phyloP scores from a whole-genome alignment of 2,888 invertebrate species.

The Pachymerium ferrugineum region DNA sequence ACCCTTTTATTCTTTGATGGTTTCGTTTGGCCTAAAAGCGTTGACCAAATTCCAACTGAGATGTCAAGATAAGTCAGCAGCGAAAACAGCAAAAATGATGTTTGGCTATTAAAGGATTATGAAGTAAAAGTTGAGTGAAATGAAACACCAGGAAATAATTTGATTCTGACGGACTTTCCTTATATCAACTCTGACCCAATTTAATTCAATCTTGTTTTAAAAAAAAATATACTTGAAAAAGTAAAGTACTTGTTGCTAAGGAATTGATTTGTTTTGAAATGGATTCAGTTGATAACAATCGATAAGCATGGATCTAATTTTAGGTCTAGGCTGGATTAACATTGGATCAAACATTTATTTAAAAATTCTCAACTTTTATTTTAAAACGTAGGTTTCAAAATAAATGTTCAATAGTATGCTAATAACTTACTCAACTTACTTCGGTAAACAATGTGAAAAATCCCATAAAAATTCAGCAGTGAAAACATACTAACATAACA shows the following conservation, averaged over 20 bases:
- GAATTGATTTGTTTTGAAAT: neutral
- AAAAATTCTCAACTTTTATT: too few species aligned
- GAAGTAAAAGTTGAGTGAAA: neutral
- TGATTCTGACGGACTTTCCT: neutral
- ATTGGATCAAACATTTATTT: too few species aligned
- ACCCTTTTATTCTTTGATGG: neutral
- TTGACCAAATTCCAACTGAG: too few species aligned
- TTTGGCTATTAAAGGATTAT: neutral
- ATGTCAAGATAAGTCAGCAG: too few species aligned
- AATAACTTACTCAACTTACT: constrained; percentile 20
- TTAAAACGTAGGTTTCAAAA: too few species aligned
- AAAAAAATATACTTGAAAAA: neutral
- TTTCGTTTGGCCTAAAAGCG: too few species aligned
- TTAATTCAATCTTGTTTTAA: neutral
- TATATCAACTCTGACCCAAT: constrained; percentile 18
- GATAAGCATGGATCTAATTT: neutral
- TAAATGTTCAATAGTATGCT: too few species aligned
- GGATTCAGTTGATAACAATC: neutral
- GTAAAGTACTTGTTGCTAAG: constrained; percentile 1
- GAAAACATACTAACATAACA: constrained; percentile 16
- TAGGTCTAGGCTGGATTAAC: neutral
- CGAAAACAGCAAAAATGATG: too few species aligned
- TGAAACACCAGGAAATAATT: constrained; percentile 21
- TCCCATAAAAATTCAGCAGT: neutral
- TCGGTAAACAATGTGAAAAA: constrained; percentile 24